Evolutionary conservation across 2,888 invertebrate genomes (phyloP), one percentile per base, ranked within the genome.

Genomic region (Gortyna flavago): DNA sequence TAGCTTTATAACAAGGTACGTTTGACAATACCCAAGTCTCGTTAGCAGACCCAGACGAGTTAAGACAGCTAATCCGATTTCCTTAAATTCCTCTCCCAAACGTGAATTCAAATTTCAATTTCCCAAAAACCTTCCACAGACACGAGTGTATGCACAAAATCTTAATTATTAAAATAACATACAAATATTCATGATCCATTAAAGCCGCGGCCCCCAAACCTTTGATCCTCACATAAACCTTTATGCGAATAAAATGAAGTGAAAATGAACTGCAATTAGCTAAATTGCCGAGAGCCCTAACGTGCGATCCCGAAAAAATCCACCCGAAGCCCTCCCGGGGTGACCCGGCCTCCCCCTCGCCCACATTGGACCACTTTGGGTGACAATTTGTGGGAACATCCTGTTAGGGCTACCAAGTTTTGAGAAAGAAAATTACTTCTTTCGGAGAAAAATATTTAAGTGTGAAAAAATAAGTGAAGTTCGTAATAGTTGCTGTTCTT

Each of bases 211-310:
- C 78, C 81, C 83, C 75, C 80, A 80, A 85, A 86, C 87, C 88
- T 90, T 88, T 87, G 87, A 90, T 88, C 88, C 86, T 61, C 77
- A 51, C 76, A 86, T 85, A 89, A 91, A 90, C 85, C 86, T 90
- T 88, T 89, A 90, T 90, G 77, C 77, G 86, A 89, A 91, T 88
- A 91, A 90, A 92, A 91, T 90, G 87, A 90, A 91, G 88, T 90
- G 90, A 89, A 88, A 92, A 92, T 90, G 89, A 90, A 91, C 89
- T 90, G 90, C 91, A 91, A 92, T 92, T 92, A 92, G 89, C 88
- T 87, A 90, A 92, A 91, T 90, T 89, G 90, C 89, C 86, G 84
- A 89, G 85, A 88, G 87, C 87, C 87, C 83, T 88, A 89, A 88
- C 87, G 89, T 87, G 87, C 84, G 87, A 85, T 85, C 79, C 88